Evolutionary conservation across 2,113 vertebrate genomes (phyloP).

Genomic region (Gadus chalcogrammus): DNA sequence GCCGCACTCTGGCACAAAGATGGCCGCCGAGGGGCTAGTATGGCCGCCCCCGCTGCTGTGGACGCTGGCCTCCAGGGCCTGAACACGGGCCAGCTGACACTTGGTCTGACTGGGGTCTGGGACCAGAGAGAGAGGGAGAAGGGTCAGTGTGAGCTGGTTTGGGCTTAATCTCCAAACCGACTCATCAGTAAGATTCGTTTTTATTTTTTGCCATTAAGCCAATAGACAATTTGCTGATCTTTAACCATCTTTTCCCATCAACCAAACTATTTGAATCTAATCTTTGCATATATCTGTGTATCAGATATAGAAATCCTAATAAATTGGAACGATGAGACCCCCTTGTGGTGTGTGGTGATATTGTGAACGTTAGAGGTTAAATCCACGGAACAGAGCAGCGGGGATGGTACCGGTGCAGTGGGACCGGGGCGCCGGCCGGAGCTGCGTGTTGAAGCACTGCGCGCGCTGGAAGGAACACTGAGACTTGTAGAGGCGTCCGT

Average conservation of each 20-base stretch:
- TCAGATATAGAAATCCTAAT: too few species aligned
- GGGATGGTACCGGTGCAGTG: conserved; percentile 49
- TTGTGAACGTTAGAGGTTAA: not conserved
- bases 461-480: conserved; percentile 64
- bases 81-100: conserved; percentile 61
- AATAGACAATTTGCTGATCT: too few species aligned
- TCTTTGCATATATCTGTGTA: too few species aligned
- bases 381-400: not conserved
- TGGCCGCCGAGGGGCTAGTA: not conserved
- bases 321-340: too few species aligned
- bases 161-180: too few species aligned
- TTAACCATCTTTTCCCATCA: too few species aligned
- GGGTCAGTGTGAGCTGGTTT: too few species aligned
- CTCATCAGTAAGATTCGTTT: too few species aligned
- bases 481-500: conserved; percentile 61
- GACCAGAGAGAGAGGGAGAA: not conserved
- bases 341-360: too few species aligned
- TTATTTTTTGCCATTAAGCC: too few species aligned
- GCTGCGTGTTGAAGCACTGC: conserved; percentile 54
- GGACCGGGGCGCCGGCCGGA: conserved; percentile 25
- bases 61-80: conserved; percentile 45
- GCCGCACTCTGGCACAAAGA: conserved; percentile 62
- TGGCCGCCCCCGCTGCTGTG: conserved; percentile 8
- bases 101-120: conserved; percentile 54
- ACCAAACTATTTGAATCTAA: too few species aligned